These are phyloP conservation scores for Lepas anatifera DNA, from an alignment of 2,888 invertebrate species.

Conservation along the genomic window DNA sequence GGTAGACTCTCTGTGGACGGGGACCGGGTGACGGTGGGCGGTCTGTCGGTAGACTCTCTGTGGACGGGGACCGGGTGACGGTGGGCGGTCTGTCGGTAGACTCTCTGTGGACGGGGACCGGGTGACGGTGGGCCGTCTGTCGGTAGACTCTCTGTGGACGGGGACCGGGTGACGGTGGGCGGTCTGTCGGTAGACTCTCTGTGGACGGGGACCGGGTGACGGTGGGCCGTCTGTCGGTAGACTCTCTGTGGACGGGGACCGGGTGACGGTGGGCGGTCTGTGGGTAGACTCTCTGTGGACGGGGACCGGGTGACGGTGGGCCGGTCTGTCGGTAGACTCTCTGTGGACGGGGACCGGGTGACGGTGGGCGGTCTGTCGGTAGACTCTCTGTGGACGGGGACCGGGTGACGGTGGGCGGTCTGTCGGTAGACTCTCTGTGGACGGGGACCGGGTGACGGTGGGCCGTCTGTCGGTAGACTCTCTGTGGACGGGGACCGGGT, in stretches of 20 bases:
- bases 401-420: neutral
- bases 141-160: slow-evolving; percentile 54
- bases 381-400: too few species aligned
- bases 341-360: too few species aligned
- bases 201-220: too few species aligned
- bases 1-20: slow-evolving; percentile 50
- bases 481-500: too few species aligned
- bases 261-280: neutral
- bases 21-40: slow-evolving; percentile 59
- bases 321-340: slow-evolving; percentile 33
- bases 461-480: slow-evolving; percentile 32
- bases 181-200: slow-evolving; percentile 32
- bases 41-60: slow-evolving; percentile 50
- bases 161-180: slow-evolving; percentile 61
- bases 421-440: neutral
- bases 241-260: too few species aligned
- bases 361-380: slow-evolving; percentile 30
- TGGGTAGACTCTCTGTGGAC: neutral
- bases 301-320: neutral
- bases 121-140: slow-evolving; percentile 54
- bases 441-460: neutral
- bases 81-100: too few species aligned
- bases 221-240: slow-evolving; percentile 31
- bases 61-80: slow-evolving; percentile 66
- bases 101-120: slow-evolving; percentile 56